Evolutionary conservation across 2,113 vertebrate genomes (phyloP).

Genomic region (Eonycteris spelaea): DNA sequence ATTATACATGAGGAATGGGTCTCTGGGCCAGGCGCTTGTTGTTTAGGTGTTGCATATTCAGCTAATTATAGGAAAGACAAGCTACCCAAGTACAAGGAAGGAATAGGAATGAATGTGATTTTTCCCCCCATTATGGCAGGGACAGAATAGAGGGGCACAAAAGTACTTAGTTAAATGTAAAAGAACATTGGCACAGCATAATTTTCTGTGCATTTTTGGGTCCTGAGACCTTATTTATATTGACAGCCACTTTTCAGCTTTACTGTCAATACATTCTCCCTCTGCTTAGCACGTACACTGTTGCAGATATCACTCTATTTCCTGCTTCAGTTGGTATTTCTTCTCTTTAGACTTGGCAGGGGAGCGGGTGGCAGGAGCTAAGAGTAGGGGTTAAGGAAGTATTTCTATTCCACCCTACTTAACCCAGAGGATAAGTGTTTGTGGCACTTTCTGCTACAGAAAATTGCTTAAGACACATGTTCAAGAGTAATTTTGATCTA

Average conservation of each 20-base stretch:
- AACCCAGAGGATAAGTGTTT: background rate
- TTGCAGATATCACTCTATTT: background rate
- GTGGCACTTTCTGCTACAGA: background rate
- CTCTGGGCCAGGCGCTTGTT: background rate
- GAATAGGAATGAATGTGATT: background rate
- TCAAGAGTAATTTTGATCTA: background rate
- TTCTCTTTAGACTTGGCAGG: constrained; percentile 4
- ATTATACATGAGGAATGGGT: background rate
- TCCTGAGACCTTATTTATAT: constrained; percentile 23
- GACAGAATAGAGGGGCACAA: background rate
- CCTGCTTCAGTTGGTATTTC: background rate
- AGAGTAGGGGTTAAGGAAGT: background rate
- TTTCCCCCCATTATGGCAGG: background rate
- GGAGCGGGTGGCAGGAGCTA: background rate
- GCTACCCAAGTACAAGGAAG: background rate
- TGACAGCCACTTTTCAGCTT: constrained; percentile 46
- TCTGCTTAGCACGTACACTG: constrained; percentile 36
- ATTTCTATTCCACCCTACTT: background rate
- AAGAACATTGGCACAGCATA: constrained; percentile 28
- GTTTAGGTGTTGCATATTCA: background rate
- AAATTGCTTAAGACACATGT: background rate
- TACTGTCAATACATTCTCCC: background rate
- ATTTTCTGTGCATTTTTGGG: constrained; percentile 51
- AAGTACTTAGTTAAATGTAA: constrained; percentile 49
- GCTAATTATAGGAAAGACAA: background rate